These are phyloP conservation scores for Conger conger DNA, from an alignment of 2,113 vertebrate genomes.

Conservation along the genomic window DNA sequence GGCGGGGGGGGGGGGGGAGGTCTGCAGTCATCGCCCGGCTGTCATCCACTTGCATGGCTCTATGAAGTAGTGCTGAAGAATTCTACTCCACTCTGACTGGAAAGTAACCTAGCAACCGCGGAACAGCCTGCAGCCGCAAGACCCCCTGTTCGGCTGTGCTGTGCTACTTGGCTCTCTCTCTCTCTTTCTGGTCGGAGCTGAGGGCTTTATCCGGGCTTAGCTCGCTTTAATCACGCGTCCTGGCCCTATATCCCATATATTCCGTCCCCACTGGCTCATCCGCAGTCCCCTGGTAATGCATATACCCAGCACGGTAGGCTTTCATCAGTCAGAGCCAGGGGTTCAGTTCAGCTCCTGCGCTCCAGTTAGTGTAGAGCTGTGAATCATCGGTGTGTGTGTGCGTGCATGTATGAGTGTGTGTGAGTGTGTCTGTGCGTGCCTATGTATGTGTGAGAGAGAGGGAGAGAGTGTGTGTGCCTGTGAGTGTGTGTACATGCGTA, in stretches of 20 bases:
- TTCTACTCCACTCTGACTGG: neutral
- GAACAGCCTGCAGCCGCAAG: slow-evolving; percentile 12
- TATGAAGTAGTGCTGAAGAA: slow-evolving; percentile 4
- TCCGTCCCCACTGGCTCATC: neutral
- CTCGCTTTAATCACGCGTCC: neutral
- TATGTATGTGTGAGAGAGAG: neutral
- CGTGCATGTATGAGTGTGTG: neutral
- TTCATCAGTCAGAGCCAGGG: neutral
- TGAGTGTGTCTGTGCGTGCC: neutral
- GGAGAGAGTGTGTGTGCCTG: too few relatives aligned
- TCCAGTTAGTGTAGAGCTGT: neutral
- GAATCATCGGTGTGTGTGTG: neutral
- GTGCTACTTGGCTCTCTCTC: neutral
- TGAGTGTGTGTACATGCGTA: neutral
- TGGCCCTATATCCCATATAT: neutral
- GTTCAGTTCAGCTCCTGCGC: neutral
- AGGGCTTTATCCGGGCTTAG: neutral
- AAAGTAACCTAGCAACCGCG: slow-evolving; percentile 40
- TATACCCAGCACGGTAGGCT: neutral
- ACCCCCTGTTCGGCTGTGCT: neutral
- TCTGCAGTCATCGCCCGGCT: neutral
- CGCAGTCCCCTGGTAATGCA: neutral
- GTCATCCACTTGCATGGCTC: neutral
- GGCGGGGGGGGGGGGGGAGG: too few relatives aligned
- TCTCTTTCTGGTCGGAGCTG: neutral